Evolutionary conservation across 2,888 invertebrate species (phyloP).

Genomic region (Drosophila helvetica): DNA sequence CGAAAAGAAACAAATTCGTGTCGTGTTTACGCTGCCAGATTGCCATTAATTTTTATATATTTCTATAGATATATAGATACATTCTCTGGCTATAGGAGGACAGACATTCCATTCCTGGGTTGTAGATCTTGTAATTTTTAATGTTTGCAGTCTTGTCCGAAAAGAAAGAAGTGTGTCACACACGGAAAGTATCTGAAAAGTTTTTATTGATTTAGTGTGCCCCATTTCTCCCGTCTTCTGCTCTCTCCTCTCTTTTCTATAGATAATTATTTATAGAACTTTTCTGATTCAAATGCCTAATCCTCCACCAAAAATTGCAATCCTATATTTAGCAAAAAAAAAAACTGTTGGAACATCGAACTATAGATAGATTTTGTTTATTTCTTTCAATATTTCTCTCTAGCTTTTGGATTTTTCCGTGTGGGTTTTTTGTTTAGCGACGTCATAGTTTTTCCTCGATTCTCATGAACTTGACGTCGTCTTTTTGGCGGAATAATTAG

Average conservation of each 20-base stretch:
- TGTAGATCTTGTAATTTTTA: slow-evolving; percentile 71
- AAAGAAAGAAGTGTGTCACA: slow-evolving; percentile 70
- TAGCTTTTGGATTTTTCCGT: slow-evolving; percentile 12
- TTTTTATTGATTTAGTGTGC: slow-evolving; percentile 76
- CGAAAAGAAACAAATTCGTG: slow-evolving; percentile 74
- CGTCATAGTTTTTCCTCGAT: slow-evolving; percentile 49
- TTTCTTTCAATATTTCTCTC: slow-evolving; percentile 24
- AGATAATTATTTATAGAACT: slow-evolving; percentile 58
- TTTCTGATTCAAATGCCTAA: not conserved
- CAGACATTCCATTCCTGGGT: not conserved
- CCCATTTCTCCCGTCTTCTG: slow-evolving; percentile 57
- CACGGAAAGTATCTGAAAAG: slow-evolving; percentile 29
- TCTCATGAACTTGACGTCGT: slow-evolving; percentile 73
- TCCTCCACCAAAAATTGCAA: slow-evolving; percentile 46
- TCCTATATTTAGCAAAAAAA: slow-evolving; percentile 35
- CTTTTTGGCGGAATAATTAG: slow-evolving; percentile 50
- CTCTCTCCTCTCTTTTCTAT: slow-evolving; percentile 1
- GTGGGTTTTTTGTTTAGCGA: slow-evolving; percentile 45
- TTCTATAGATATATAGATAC: slow-evolving; percentile 36
- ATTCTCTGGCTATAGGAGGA: not conserved
- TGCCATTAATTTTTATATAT: slow-evolving; percentile 74
- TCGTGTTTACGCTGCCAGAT: slow-evolving; percentile 75
- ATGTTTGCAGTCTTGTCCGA: slow-evolving; percentile 72
- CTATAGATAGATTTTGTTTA: slow-evolving; percentile 47
- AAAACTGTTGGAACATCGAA: slow-evolving; percentile 25